A percentile compares a stretch with the other conserved stretches of the same genome.
These are phyloP conservation scores for Isichthys henryi DNA, from an alignment of 2,113 vertebrate species.

Conservation along the genomic window DNA sequence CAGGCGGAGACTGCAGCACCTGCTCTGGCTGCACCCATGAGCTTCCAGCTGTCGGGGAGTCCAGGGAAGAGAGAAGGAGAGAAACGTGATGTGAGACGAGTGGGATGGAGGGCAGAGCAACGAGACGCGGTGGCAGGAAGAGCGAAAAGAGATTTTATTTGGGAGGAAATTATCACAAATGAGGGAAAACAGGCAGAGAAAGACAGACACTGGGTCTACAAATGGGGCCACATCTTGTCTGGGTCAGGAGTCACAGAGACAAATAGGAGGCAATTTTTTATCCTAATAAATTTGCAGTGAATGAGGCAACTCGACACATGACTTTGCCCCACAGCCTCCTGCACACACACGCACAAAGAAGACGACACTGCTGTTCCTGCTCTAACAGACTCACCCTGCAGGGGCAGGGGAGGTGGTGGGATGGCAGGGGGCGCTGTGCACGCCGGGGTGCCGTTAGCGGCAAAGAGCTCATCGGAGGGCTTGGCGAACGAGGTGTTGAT, in stretches of 20 bases:
- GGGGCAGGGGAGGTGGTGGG: conserved; percentile 53
- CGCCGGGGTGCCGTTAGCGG: conserved; percentile 48
- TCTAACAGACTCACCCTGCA: conserved; percentile 45
- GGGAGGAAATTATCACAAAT: not conserved
- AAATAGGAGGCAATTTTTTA: not conserved
- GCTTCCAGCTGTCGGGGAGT: conserved; percentile 34
- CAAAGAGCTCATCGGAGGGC: conserved; percentile 60
- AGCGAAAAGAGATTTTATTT: not conserved
- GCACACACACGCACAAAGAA: not conserved
- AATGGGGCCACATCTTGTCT: not conserved
- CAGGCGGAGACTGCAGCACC: conserved; percentile 49
- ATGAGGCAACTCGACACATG: not conserved
- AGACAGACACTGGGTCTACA: not conserved
- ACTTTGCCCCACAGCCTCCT: not conserved
- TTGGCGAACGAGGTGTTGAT: conserved; percentile 72
- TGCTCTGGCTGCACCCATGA: conserved; percentile 56
- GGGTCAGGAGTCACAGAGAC: not conserved
- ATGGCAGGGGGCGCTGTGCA: conserved; percentile 38
- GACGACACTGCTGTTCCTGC: not conserved
- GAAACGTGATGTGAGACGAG: not conserved
- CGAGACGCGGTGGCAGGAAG: not conserved
- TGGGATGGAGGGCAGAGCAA: not conserved
- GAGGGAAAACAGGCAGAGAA: not conserved
- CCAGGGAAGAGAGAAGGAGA: not conserved
- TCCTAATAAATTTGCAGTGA: not conserved